Base-by-base conservation (phyloP, 1,140 invertebrate genomes). In the Nylanderia fulva region DNA sequence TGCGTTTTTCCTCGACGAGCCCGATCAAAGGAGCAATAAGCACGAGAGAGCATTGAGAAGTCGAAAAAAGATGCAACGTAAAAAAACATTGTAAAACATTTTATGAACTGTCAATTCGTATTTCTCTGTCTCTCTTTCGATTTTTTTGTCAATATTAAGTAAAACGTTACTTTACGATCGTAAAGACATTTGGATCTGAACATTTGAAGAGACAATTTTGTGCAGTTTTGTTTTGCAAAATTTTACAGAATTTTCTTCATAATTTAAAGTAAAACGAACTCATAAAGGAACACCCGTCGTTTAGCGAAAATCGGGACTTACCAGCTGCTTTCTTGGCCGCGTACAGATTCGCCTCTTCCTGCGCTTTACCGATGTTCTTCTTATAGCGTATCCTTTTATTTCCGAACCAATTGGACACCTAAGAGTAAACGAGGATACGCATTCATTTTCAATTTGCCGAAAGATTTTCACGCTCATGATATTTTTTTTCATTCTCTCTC, bases 351-450 rank as follows among this genome's bases (percentile, higher is more conserved):
- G 99, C 99, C 95, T 99, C 99, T 95, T 99, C 99, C 95, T 99
- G 99, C 77, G 99, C 99, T 95, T 99, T 99, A 88, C 99, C 99
- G 88, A 99, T 99, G 95, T 99, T 99, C 96, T 99, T 99, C 97
- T 99, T 99, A 95, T 99, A 99, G 92, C 99, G 97, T 96, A 99
- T 99, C 93, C 99, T 97, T 95, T 99, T 99, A 96, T 99, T 99
- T 88, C 99, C 99, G 94, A 99, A 99, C 99, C 99, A 99, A 96
- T 99, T 99, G 79, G 98, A 99, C 76, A 99, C 98, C 97, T 99
- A 72, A 24, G 68, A 85, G 27, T 3, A 84, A 27, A 24, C 45
- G 0, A 42, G n/a, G 0, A 15, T 69, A 24, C 36, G 24, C 13
- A 9, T 24, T 88, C 39, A 75, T 45, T 61, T 61, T n/a, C 33